Base-by-base conservation (phyloP, 2,888 invertebrate genomes). In the Hirtodrosophila duncani region DNA sequence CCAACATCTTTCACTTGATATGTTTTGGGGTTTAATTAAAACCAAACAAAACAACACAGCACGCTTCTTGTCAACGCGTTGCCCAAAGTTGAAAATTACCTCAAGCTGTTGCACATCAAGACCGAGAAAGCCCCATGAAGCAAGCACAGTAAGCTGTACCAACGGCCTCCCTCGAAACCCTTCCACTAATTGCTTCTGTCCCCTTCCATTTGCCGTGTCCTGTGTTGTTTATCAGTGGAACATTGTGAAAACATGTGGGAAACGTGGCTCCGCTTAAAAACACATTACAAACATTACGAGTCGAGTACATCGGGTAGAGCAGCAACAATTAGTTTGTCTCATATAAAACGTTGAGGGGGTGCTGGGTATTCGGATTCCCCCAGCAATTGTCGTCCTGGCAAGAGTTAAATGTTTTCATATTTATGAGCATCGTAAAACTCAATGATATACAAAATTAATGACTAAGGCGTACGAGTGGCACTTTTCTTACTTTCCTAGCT, bases 361-460 rank as follows among this genome's bases (percentile, higher is more conserved):
- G 6, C 20, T 1, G 6, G 8, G 29, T 14, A 14, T 17, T 10
- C 14, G 8, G 11, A 14, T n/a, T 17, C 20, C 21, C 3, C 3
- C 8, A 14, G 16, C 29, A 8, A 26, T 29, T 8, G 33, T 31
- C 21, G 26, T 17, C 42, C 51, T 44, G 61, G 74, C 72, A 81
- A 78, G 82, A 85, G 79, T 84, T 83, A 83, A 84, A 81, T 71
- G 84, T 82, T 84, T 81, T 72, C 68, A 77, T 85, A 83, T 85
- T 85, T 85, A 85, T 79, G 85, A 77, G 77, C 68, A 71, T 78
- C 79, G 81, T 84, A 83, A 84, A 85, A 82, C 78, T 72, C 81
- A 82, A 83, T 84, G 84, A 83, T 82, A 84, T 68, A 69, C 82
- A 81, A 83, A 83, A 83, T 83, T 83, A 83, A 83, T 83, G 82